Conservation (phyloP, 2,888 invertebrate species). For the Pharmacophagus antenor region DNA sequence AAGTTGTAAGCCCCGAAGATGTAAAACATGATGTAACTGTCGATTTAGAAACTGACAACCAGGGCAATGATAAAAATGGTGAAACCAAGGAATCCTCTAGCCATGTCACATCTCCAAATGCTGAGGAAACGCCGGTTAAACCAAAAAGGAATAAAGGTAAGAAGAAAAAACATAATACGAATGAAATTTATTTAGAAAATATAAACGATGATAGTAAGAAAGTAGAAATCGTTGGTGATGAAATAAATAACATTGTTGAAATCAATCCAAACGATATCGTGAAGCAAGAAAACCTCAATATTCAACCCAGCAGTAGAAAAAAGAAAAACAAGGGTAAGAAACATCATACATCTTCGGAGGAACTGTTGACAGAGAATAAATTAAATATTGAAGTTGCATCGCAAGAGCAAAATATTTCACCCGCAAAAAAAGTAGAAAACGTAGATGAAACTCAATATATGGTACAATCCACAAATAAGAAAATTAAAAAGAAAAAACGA, state of each 20-base stretch:
- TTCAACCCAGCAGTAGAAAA: slow-evolving; percentile 52
- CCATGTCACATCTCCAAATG: slow-evolving; percentile 16
- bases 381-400: slow-evolving; percentile 13
- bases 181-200: slow-evolving; percentile 38
- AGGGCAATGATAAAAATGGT: slow-evolving; percentile 24
- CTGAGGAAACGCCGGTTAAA: slow-evolving; percentile 60
- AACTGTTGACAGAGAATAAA: slow-evolving; percentile 28
- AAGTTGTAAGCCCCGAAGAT: slow-evolving; percentile 22
- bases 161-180: slow-evolving; percentile 59
- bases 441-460: slow-evolving; percentile 38
- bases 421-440: slow-evolving; percentile 29
- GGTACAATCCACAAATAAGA: slow-evolving; percentile 51
- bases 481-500: slow-evolving; percentile 65
- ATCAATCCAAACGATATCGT: slow-evolving; percentile 21
- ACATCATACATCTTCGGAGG: slow-evolving; percentile 33
- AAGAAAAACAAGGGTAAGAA: slow-evolving; percentile 68
- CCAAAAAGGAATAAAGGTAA: slow-evolving; percentile 72
- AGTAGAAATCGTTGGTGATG: slow-evolving; percentile 30
- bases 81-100: slow-evolving; percentile 2
- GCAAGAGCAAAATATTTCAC: slow-evolving; percentile 6
- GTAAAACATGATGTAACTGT: slow-evolving; percentile 2
- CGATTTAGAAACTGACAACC: not conserved
- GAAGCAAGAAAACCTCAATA: slow-evolving; percentile 34
- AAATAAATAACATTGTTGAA: slow-evolving; percentile 24
- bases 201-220: slow-evolving; percentile 29